Conservation (phyloP, 2,113 vertebrate species). For the Hoplias malabaricus region DNA sequence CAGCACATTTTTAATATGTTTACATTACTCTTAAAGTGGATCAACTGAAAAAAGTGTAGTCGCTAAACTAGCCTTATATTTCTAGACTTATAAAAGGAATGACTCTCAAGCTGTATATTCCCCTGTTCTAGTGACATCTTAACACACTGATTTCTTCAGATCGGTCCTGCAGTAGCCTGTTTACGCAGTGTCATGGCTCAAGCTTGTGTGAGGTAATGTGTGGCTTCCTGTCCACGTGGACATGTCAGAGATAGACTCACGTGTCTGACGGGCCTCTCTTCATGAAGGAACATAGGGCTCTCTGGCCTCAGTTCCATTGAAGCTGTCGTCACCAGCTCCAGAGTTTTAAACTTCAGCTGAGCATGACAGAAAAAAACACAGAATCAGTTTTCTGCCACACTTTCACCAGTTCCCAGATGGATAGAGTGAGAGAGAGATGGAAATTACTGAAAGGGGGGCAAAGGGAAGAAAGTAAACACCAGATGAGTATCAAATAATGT, state of each 20-base stretch:
- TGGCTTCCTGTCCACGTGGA: slow-evolving; percentile 33
- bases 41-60: too few species aligned
- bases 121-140: too few species aligned
- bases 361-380: slow-evolving; percentile 35
- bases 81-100: too few species aligned
- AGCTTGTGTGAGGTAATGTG: slow-evolving; percentile 1
- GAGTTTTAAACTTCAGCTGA: slow-evolving; percentile 60
- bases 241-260: slow-evolving; percentile 50
- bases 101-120: background rate
- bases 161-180: background rate
- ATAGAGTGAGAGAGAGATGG: background rate
- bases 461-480: background rate
- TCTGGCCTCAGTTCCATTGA: slow-evolving; percentile 49
- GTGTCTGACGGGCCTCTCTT: slow-evolving; percentile 51
- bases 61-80: too few species aligned
- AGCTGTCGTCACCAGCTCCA: slow-evolving; percentile 60
- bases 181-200: slow-evolving; percentile 1
- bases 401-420: background rate
- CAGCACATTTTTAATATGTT: too few species aligned
- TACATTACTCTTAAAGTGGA: too few species aligned
- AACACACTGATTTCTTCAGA: background rate
- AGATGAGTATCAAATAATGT: background rate
- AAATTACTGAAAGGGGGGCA: background rate
- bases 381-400: background rate
- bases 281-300: slow-evolving; percentile 59